Evolutionary conservation across 2,113 vertebrate genomes (phyloP).

Genomic region (Rhodinocichla rosea): DNA sequence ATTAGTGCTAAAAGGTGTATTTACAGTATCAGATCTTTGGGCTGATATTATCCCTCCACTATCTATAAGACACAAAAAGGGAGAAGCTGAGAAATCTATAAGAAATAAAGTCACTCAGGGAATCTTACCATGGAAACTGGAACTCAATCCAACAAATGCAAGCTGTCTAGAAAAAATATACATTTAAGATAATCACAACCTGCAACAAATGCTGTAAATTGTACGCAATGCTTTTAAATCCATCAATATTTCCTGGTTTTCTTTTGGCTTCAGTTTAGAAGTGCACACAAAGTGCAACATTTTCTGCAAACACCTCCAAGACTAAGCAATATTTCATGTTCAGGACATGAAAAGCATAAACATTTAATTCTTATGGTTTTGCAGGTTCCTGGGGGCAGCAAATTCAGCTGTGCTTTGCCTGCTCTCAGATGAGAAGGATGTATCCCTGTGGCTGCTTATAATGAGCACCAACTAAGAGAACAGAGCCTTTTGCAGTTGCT

Average conservation of each 20-base stretch:
- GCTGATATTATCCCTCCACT: background rate
- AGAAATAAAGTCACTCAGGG: background rate
- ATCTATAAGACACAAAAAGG: background rate
- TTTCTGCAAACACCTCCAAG: slow-evolving; percentile 18
- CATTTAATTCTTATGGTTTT: background rate
- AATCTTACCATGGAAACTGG: background rate
- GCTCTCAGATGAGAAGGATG: slow-evolving; percentile 1
- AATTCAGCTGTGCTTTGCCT: slow-evolving; percentile 6
- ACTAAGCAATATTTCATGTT: background rate
- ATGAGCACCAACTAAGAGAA: background rate
- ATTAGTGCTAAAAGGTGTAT: background rate
- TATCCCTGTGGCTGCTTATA: slow-evolving; percentile 8
- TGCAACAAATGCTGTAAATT: background rate
- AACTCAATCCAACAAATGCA: background rate
- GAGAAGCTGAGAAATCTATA: background rate
- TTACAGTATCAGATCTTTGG: background rate
- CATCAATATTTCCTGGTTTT: background rate
- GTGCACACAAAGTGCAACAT: background rate
- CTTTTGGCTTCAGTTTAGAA: background rate
- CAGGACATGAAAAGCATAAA: background rate
- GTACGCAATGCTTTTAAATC: background rate
- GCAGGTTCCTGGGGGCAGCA: background rate
- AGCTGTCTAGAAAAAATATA: background rate
- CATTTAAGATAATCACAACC: background rate
- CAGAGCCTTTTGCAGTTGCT: background rate